Percentiles rank a stretch among this genome's conserved stretches.
These are phyloP conservation scores for Papilio machaon DNA, from an alignment of 1,140 invertebrate species.

Conservation along the genomic window DNA sequence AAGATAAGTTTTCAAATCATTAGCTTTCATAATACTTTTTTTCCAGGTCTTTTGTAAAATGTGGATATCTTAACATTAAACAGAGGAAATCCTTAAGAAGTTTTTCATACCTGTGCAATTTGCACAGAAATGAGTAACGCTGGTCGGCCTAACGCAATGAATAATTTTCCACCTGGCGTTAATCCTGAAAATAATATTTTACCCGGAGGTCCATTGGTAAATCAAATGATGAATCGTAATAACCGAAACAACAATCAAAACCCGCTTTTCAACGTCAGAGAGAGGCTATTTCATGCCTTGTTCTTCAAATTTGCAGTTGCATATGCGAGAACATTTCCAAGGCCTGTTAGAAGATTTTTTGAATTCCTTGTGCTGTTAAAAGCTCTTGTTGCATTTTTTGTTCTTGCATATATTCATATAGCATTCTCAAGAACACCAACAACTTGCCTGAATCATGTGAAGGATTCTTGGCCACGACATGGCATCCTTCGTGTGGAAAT, in stretches of 20 bases:
- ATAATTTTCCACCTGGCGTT: slow-evolving; percentile 75
- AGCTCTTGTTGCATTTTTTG: slow-evolving; percentile 94
- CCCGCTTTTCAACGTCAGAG: slow-evolving; percentile 91
- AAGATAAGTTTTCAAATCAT: neutral
- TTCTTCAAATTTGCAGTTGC: slow-evolving; percentile 95
- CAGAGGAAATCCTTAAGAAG: slow-evolving; percentile 41
- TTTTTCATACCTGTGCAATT: slow-evolving; percentile 40
- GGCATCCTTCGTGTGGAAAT: slow-evolving; percentile 99
- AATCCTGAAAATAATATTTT: slow-evolving; percentile 82
- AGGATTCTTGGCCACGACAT: slow-evolving; percentile 96
- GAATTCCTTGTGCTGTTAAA: slow-evolving; percentile 96
- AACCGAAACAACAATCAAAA: slow-evolving; percentile 86
- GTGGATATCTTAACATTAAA: slow-evolving; percentile 48
- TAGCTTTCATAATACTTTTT: slow-evolving; percentile 32
- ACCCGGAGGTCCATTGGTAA: slow-evolving; percentile 79
- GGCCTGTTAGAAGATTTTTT: slow-evolving; percentile 91
- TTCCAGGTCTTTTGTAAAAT: slow-evolving; percentile 56
- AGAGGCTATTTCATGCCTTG: slow-evolving; percentile 97
- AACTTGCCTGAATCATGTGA: slow-evolving; percentile 95
- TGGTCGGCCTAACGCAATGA: slow-evolving; percentile 65
- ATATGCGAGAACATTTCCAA: slow-evolving; percentile 95
- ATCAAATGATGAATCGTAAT: slow-evolving; percentile 79
- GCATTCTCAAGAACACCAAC: slow-evolving; percentile 96
- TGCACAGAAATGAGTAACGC: slow-evolving; percentile 66
- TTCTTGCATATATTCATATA: slow-evolving; percentile 97